Conservation (phyloP, 2,888 invertebrate genomes). For the Shargacucullia verbasci region DNA sequence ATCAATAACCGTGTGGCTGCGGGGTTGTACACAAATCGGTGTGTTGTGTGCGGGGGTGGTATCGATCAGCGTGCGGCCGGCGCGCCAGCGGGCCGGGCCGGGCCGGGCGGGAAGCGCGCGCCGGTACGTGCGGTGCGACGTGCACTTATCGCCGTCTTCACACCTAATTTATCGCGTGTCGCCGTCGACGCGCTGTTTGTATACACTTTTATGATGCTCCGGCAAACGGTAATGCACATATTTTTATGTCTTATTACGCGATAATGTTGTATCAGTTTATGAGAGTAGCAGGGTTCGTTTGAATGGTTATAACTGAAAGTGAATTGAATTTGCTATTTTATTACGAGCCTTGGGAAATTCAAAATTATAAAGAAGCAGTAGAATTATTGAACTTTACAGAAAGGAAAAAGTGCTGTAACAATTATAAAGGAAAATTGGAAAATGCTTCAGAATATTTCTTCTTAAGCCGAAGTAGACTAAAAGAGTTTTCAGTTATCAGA, state of each 20-base stretch:
- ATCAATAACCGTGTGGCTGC: constrained; percentile 60
- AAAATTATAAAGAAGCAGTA: constrained; percentile 8
- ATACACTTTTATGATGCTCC: constrained; percentile 67
- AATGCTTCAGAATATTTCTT: background rate
- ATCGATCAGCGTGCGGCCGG: constrained; percentile 67
- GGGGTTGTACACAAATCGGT: constrained; percentile 69
- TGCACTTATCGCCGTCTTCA: constrained; percentile 84
- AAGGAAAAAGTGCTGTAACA: constrained; percentile 1
- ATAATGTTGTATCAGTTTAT: constrained; percentile 56
- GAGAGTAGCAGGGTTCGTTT: constrained; percentile 28
- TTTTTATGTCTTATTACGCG: constrained; percentile 55
- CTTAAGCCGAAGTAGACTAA: background rate
- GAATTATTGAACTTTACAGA: constrained; percentile 12
- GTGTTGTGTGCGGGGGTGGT: constrained; percentile 68
- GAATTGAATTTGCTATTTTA: constrained; percentile 20
- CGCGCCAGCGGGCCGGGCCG: constrained; percentile 50
- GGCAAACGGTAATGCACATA: constrained; percentile 60
- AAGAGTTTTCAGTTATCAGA: no score
- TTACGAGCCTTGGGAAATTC: constrained; percentile 5
- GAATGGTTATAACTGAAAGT: constrained; percentile 27
- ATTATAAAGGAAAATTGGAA: constrained; percentile 2
- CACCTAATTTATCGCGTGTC: constrained; percentile 86
- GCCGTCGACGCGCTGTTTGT: constrained; percentile 76
- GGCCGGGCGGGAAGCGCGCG: constrained; percentile 67
- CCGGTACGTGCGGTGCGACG: constrained; percentile 69